phyloP scores from a whole-genome alignment of 2,888 invertebrate species.

The Dryomyza anilis region DNA sequence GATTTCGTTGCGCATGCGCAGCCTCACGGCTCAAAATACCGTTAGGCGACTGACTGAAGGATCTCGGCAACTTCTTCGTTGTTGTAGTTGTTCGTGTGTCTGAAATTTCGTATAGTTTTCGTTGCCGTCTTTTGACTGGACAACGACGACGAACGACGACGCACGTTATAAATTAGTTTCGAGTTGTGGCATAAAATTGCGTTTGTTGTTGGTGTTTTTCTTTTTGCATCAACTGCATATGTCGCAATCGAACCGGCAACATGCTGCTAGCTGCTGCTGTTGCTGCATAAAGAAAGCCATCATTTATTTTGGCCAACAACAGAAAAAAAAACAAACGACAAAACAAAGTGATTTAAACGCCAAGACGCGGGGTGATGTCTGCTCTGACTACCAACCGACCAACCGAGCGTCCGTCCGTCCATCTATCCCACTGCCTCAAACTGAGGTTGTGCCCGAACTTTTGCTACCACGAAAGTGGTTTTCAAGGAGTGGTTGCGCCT shows the following conservation, averaged over 20 bases:
- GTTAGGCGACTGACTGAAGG: slow-evolving; percentile 29
- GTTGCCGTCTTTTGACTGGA: no score
- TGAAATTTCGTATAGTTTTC: not conserved
- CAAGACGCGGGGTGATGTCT: not conserved
- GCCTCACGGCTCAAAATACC: slow-evolving; percentile 12
- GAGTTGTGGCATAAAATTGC: slow-evolving; percentile 18
- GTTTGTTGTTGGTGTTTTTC: not conserved
- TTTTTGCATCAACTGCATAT: no score
- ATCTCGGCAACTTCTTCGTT: not conserved
- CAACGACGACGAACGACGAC: no score
- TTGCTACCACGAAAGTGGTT: slow-evolving; percentile 25
- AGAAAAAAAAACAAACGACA: not conserved
- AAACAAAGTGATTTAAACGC: not conserved
- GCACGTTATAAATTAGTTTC: slow-evolving; percentile 27
- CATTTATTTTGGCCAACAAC: slow-evolving; percentile 14
- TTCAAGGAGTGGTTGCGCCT: slow-evolving; percentile 17
- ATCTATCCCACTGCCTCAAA: no score
- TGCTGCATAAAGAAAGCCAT: slow-evolving; percentile 4
- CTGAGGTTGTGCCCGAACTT: no score
- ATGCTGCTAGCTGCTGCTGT: no score
- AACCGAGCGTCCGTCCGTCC: no score
- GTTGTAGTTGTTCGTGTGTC: not conserved
- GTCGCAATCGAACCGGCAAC: no score
- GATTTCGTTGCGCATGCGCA: slow-evolving; percentile 21
- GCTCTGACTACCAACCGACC: not conserved